Percentiles rank a stretch among this genome's conserved stretches.
Evolutionary conservation across 2,113 vertebrate species (phyloP).

Genomic region (Choloepus hoffmanni): DNA sequence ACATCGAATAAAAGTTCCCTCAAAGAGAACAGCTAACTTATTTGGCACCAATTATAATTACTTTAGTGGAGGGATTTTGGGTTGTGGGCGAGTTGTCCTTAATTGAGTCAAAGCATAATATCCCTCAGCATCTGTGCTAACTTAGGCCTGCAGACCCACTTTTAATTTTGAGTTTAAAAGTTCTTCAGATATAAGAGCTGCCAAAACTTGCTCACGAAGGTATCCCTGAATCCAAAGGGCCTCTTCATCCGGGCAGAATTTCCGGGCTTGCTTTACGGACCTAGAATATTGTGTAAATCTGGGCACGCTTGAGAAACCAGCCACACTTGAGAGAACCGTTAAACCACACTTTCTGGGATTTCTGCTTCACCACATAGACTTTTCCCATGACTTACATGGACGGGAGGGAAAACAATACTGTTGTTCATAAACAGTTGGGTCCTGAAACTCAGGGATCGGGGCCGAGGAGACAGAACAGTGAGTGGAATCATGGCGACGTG

Average conservation of each 20-base stretch:
- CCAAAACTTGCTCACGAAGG: neutral
- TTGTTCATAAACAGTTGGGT: constrained; percentile 63
- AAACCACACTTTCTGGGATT: constrained; percentile 73
- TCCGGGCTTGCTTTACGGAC: neutral
- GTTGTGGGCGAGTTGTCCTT: neutral
- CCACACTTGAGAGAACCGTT: constrained; percentile 53
- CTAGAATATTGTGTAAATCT: constrained; percentile 29
- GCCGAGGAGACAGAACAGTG: neutral
- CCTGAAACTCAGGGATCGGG: neutral
- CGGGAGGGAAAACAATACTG: constrained; percentile 60
- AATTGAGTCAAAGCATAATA: neutral
- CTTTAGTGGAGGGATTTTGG: neutral
- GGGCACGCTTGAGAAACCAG: constrained; percentile 60
- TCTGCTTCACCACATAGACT: constrained; percentile 75
- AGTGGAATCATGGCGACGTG: neutral
- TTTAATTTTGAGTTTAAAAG: neutral
- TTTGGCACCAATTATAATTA: neutral
- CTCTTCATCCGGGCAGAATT: neutral
- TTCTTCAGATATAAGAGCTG: neutral
- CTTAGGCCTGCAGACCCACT: neutral
- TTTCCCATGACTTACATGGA: constrained; percentile 65
- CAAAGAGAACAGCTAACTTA: neutral
- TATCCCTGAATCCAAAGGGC: neutral
- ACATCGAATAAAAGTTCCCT: neutral
- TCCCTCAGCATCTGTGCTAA: neutral